Evolutionary conservation across 2,888 invertebrate genomes (phyloP), one percentile per base, ranked within the genome.

Genomic region (Andrena chrysosceles): DNA sequence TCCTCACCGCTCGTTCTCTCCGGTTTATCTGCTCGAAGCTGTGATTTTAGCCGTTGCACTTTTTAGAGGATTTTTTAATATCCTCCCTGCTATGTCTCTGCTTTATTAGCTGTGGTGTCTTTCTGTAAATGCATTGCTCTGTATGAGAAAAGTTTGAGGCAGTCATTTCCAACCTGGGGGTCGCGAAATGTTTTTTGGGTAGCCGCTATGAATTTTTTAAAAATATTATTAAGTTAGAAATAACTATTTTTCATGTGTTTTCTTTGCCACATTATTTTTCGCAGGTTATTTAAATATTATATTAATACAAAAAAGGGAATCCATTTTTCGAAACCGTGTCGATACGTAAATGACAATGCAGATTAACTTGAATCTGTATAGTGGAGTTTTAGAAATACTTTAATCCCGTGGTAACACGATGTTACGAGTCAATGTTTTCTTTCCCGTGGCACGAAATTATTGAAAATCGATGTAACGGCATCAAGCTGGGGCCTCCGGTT

Each of bases 381-480:
- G 16, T 2, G n/a, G 10, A 13, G 54, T 48, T 68, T n/a, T 42
- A 26, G 48, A 23, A 8, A 68, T 54, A 62, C 63, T 76, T 76
- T 33, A 75, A 67, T 66, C 16, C 10, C 62, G 29, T 7, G 35
- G 33, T 66, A 48, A 56, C 42, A 8, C 54, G 33, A 48, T 6
- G 33, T 56, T 16, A 7, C 49, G 20, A 31, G 20, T 74, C 13
- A 16, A 42, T 67, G 48, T 66, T 68, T 59, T n/a, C 35, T 20
- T 60, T n/a, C 16, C 26, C 20, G 7, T 16, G 29, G 29, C 49
- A 52, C 26, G 52, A 26, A 70, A 79, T 69, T 81, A 81, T 79
- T 70, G 80, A 69, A 54, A 74, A 80, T 74, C 80, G 81, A 81
- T 81, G 59, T 60, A 59, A 80, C 69, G 42, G 80, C 35, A 60